Evolutionary conservation across 2,113 vertebrate genomes (phyloP).

Genomic region (Vidua macroura): DNA sequence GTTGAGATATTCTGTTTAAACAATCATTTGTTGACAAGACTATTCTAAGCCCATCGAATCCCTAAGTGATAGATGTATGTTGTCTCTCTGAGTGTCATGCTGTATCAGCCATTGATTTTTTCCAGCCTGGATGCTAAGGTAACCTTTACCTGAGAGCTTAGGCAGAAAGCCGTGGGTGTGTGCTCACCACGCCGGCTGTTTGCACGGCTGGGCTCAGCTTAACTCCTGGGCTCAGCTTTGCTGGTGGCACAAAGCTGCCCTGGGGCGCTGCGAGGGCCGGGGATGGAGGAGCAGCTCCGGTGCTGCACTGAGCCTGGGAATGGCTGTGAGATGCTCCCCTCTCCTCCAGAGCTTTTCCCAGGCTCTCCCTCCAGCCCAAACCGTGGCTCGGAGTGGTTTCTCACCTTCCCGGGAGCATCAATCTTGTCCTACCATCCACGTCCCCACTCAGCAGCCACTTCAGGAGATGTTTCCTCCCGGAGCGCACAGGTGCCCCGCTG

Average conservation of each 20-base stretch:
- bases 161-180: neutral
- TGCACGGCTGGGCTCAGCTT: neutral
- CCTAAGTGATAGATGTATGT: slow-evolving; percentile 70
- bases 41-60: slow-evolving; percentile 71
- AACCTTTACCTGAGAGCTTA: slow-evolving; percentile 67
- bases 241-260: fast-evolving
- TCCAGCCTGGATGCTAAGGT: slow-evolving; percentile 62
- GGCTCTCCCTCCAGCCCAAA: neutral
- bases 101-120: slow-evolving; percentile 67
- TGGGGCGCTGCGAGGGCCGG: neutral
- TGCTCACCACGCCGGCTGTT: neutral
- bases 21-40: slow-evolving; percentile 71
- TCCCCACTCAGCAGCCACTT: neutral
- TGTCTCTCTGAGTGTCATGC: slow-evolving; percentile 64
- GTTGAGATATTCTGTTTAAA: slow-evolving; percentile 70
- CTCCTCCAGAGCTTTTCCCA: neutral
- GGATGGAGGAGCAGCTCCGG: neutral
- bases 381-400: fast-evolving
- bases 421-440: neutral
- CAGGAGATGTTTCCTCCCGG: neutral
- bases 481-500: fast-evolving
- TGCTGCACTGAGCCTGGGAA: neutral
- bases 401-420: neutral
- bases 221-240: neutral
- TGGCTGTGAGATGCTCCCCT: fast-evolving